Conservation (phyloP, 2,113 vertebrate genomes). For the Prunella himalayana region DNA sequence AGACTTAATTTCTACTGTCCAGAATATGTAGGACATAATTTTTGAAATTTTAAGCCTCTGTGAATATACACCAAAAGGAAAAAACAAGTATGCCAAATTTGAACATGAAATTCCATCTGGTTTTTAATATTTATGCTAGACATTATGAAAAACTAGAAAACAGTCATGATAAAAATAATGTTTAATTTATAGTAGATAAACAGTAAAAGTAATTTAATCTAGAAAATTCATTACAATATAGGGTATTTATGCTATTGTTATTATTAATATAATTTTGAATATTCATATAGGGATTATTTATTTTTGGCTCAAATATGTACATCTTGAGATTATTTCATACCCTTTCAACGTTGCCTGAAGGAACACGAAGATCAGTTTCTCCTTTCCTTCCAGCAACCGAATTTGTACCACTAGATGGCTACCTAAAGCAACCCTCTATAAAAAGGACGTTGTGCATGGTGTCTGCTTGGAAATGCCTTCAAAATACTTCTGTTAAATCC, state of each 20-base stretch:
- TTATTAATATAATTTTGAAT: neutral
- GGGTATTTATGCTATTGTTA: neutral
- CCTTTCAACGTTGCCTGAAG: neutral
- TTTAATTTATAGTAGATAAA: neutral
- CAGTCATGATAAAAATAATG: neutral
- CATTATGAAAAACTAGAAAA: neutral
- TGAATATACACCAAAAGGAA: neutral
- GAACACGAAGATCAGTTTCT: neutral
- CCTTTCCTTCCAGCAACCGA: neutral
- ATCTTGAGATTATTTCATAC: neutral
- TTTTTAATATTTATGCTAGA: neutral
- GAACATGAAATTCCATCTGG: neutral
- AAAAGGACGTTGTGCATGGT: neutral
- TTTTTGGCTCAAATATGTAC: neutral
- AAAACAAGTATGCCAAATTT: neutral
- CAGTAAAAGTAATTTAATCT: neutral
- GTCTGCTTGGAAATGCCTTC: neutral
- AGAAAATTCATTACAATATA: neutral
- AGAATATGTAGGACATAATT: neutral
- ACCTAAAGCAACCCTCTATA: conserved; percentile 33
- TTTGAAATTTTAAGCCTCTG: neutral
- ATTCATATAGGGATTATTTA: neutral
- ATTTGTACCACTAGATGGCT: conserved; percentile 63
- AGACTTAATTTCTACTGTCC: neutral
- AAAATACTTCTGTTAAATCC: neutral